Conservation (phyloP, 1,140 invertebrate species). For the Halesus radiatus region DNA sequence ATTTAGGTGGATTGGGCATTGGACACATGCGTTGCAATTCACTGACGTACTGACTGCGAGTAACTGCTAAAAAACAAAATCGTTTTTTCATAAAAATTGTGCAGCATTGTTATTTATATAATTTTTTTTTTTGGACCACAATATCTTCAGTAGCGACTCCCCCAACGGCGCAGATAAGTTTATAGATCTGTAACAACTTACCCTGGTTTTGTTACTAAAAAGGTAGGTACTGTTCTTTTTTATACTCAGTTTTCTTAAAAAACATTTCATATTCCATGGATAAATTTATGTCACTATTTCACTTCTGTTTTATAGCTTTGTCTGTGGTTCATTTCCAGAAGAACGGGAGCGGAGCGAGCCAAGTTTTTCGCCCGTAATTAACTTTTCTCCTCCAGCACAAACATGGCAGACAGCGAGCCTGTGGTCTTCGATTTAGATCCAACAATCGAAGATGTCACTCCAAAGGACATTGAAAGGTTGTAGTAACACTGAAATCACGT, state of each 20-base stretch:
- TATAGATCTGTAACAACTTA: too few relatives aligned
- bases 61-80: too few relatives aligned
- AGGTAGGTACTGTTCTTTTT: neutral
- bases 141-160: too few relatives aligned
- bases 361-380: slow-evolving; percentile 7
- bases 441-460: slow-evolving; percentile 67
- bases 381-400: slow-evolving; percentile 50
- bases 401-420: slow-evolving; percentile 66
- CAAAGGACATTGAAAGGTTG: slow-evolving; percentile 68
- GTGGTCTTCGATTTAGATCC: slow-evolving; percentile 63
- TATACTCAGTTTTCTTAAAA: neutral
- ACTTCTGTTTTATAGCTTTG: neutral
- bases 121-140: too few relatives aligned
- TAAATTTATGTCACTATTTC: too few relatives aligned
- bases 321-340: neutral
- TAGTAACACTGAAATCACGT: slow-evolving; percentile 5
- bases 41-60: too few relatives aligned
- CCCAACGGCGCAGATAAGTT: too few relatives aligned
- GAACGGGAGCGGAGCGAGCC: neutral
- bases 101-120: too few relatives aligned
- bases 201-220: too few relatives aligned
- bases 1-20: too few relatives aligned
- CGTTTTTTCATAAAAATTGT: too few relatives aligned
- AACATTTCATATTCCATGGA: neutral
- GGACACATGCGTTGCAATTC: too few relatives aligned